Conservation (phyloP, 2,797 vertebrate species). For the Scarus forsteni region DNA sequence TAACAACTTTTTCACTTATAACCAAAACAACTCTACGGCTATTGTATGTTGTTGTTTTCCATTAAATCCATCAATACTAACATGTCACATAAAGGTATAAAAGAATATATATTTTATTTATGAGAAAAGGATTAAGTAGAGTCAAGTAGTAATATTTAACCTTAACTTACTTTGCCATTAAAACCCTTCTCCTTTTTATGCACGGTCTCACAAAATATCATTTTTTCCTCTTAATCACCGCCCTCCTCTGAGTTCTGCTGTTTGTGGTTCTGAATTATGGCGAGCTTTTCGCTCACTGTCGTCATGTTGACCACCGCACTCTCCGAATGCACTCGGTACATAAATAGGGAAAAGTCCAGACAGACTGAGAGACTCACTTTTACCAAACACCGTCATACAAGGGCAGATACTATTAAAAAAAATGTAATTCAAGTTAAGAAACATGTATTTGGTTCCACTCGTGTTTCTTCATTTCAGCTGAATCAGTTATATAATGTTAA, state of each 20-base stretch:
- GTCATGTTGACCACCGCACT: constrained; percentile 20
- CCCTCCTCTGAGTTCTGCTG: constrained; percentile 19
- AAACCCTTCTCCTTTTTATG: constrained; percentile 11
- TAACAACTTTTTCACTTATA: too few species aligned
- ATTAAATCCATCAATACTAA: neutral
- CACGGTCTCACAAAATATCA: constrained; percentile 11
- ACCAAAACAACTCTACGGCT: too few species aligned
- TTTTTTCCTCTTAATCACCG: constrained; percentile 15
- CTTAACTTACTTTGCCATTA: neutral
- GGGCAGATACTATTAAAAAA: too few species aligned
- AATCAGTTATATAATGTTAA: too few species aligned
- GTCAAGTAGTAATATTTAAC: neutral
- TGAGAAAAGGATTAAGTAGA: neutral
- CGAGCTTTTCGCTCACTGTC: constrained; percentile 23
- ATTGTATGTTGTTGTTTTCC: too few species aligned
- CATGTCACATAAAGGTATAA: neutral
- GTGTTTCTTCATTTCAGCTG: too few species aligned
- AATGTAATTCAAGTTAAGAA: too few species aligned
- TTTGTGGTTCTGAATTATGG: constrained; percentile 20
- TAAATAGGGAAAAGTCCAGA: constrained; percentile 2
- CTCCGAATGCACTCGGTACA: constrained; percentile 4
- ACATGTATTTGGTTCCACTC: too few species aligned
- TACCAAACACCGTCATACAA: too few species aligned
- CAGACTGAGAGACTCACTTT: neutral
- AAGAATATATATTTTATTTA: neutral